A percentile compares a stretch with the other conserved stretches of the same genome.
phyloP scores from a whole-genome alignment of 92 coral and sea anemone genomes.

The Scolanthus callimorphus region DNA sequence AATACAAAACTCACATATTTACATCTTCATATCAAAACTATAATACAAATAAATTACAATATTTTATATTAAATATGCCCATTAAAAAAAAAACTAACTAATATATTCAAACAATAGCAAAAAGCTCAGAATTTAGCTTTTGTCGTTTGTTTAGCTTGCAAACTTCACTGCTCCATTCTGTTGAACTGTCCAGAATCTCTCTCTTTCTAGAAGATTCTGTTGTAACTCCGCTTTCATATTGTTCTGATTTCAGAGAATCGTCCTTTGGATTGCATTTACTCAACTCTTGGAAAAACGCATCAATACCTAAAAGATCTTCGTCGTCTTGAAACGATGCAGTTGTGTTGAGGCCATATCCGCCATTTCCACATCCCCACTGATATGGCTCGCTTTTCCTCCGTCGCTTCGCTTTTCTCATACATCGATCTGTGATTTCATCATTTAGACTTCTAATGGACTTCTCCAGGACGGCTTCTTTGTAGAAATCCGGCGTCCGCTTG shows the following conservation, averaged over 20 bases:
- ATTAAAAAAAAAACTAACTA: too few relatives aligned
- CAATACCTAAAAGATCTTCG: constrained; percentile 96
- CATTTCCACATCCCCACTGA: constrained; percentile 74
- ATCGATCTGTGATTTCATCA: constrained; percentile 93
- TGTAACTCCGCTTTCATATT: too few relatives aligned
- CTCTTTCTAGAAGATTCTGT: too few relatives aligned
- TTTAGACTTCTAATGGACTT: constrained; percentile 80
- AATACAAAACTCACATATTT: too few relatives aligned
- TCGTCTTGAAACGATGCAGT: constrained; percentile 74
- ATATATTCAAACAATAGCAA: neutral
- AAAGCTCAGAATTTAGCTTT: neutral
- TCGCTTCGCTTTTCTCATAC: constrained; percentile 75
- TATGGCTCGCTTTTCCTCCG: constrained; percentile 77
- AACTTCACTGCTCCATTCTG: neutral
- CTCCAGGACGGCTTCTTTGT: constrained; percentile 85
- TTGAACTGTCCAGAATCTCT: too few relatives aligned
- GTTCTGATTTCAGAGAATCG: too few relatives aligned
- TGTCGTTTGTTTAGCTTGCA: neutral
- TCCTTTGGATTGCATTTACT: constrained; percentile 42
- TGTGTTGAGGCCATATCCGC: constrained; percentile 87
- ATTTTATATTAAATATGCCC: too few relatives aligned
- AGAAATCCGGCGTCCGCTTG: constrained; percentile 86
- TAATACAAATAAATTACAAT: too few relatives aligned
- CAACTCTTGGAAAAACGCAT: constrained; percentile 85
- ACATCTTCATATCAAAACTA: too few relatives aligned